Base-by-base conservation (phyloP, 2,113 vertebrate genomes). In the Chaetorhynchus papuensis region DNA sequence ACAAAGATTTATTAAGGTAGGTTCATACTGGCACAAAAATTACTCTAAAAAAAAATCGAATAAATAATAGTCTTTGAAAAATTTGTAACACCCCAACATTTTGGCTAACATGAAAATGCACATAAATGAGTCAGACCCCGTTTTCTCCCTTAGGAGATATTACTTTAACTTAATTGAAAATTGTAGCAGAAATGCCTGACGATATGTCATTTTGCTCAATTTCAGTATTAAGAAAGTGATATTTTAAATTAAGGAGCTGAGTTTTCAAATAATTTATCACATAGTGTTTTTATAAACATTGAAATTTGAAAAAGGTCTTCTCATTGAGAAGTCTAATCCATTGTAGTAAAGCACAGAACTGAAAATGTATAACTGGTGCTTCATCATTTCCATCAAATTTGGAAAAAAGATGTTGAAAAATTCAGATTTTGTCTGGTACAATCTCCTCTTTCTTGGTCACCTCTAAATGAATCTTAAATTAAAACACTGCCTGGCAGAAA, bases 41-140 rank as follows among this genome's bases (percentile, higher is more conserved):
- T 57, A 71, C 61, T 94, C 23, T 11, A 37, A 70, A 90, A 70
- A 90, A 92, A 89, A 70, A 83, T 33, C 44, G 90, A 93, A 91
- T 78, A 74, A 92, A 74, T 81, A 59, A 57, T 33, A 69, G 50
- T 89, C 5, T 89, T 76, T 60, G 19, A 71, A 85, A 89, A 89
- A 42, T 33, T 85, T 79, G 31, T 61, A 94, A 88, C 66, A 45
- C 31, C 7, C 7, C 28, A 54, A 42, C 20, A 56, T 75, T 81
- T 76, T 87, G 89, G 77, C 90, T 59, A 37, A 42, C 26, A 45
- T 69, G 22, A 33, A 64, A 77, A 4, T 47, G 52, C 57, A 30
- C 72, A 83, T 89, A 95, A 96, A 76, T 94, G 89, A 97, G 86
- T 94, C 89, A 91, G 89, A 77, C 39, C 22, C 52, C 61, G 47